Percentiles rank a stretch among this genome's conserved stretches.
Conservation (phyloP, 2,888 invertebrate genomes). For the Agrotis ipsilon region DNA sequence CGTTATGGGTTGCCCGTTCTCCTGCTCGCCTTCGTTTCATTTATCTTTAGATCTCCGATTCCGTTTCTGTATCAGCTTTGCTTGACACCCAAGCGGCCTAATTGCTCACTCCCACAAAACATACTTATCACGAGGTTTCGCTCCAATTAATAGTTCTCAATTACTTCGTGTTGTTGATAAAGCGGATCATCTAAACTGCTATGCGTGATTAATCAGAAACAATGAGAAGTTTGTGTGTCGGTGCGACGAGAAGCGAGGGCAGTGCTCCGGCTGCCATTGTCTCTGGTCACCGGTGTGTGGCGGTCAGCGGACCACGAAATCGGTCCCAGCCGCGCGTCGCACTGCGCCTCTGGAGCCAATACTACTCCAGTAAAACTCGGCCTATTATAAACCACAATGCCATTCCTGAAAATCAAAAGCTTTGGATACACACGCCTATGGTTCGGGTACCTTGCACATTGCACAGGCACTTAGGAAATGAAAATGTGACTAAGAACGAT, state of each 20-base stretch:
- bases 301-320: constrained; percentile 88
- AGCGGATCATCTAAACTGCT: constrained; percentile 67
- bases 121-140: constrained; percentile 61
- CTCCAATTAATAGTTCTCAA: constrained; percentile 60
- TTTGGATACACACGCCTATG: background rate
- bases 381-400: constrained; percentile 36
- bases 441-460: background rate
- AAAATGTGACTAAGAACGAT: background rate
- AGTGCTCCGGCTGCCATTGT: constrained; percentile 85
- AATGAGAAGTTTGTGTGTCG: constrained; percentile 77
- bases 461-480: background rate
- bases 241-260: constrained; percentile 78
- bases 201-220: constrained; percentile 84
- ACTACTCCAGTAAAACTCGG: constrained; percentile 45
- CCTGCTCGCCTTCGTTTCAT: constrained; percentile 39
- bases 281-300: constrained; percentile 86
- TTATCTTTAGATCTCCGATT: constrained; percentile 61
- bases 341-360: constrained; percentile 61
- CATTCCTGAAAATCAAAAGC: constrained; percentile 28
- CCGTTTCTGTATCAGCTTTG: constrained; percentile 45
- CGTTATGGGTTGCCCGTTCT: constrained; percentile 48
- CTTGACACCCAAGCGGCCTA: constrained; percentile 52
- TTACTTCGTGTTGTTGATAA: constrained; percentile 66
- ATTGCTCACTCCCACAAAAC: constrained; percentile 57
- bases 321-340: constrained; percentile 80